Evolutionary conservation across 2,797 vertebrate genomes (phyloP).

Genomic region (Lagorchestes hirsutus): DNA sequence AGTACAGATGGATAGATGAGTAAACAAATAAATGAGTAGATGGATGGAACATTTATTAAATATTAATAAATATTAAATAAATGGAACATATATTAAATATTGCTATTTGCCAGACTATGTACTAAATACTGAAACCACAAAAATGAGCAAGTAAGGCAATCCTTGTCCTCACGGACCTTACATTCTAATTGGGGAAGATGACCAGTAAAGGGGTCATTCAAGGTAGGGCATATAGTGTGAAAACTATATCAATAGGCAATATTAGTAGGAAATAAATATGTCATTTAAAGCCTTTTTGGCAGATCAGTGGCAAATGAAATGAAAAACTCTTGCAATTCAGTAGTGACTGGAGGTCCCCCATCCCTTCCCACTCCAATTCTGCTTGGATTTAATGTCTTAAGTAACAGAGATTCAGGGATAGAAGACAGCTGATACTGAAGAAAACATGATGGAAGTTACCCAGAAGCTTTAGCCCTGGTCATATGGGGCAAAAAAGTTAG

Average conservation of each 20-base stretch:
- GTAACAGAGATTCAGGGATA: neutral
- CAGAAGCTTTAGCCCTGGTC: neutral
- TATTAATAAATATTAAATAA: neutral
- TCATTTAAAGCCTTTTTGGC: slow-evolving; percentile 37
- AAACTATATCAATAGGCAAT: neutral
- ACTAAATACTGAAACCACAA: neutral
- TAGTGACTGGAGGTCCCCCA: neutral
- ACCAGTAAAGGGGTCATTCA: neutral
- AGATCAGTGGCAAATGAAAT: slow-evolving; percentile 1
- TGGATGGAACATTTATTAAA: neutral
- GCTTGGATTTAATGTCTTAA: neutral
- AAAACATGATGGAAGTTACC: neutral
- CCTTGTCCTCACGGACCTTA: neutral
- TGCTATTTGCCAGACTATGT: neutral
- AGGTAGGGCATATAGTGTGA: neutral
- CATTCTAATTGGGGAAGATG: neutral
- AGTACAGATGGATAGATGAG: neutral
- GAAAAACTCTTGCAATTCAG: neutral
- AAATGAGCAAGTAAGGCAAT: neutral
- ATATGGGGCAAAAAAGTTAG: neutral
- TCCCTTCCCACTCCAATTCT: neutral
- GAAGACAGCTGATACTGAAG: neutral
- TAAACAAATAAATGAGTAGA: neutral
- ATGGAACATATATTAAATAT: neutral
- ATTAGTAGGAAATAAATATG: slow-evolving; percentile 31